Evolutionary conservation across 1,140 invertebrate species (phyloP), one percentile per base, ranked within the genome.

Genomic region (Cotesia glomerata): DNA sequence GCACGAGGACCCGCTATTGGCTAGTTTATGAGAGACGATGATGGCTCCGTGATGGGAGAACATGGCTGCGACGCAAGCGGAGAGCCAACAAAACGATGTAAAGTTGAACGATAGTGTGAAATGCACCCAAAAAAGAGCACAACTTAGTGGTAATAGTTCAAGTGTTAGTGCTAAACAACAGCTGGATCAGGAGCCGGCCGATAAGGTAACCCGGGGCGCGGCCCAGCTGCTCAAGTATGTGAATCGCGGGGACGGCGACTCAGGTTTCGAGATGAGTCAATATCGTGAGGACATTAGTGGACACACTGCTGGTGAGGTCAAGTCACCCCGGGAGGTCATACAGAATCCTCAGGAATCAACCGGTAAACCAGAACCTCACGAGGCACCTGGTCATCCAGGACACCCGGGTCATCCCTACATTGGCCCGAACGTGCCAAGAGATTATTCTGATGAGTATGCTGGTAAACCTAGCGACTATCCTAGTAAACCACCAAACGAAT

Each of bases 11-110:
- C 80, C 72, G 78, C 80, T 78, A 84, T 81, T 83, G 81, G 80
- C 77, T 75, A 80, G 77, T 79, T 79, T 77, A 79, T 69, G 77
- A 80, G 77, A 81, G 64, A 67, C 80, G 76, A 80, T 76, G 79
- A 84, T 84, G 81, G 82, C 79, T 81, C 80, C 82, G 81, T 83
- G 77, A 82, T 79, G 80, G 76, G 79, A 83, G 74, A 88, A 88
- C 85, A 89, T 89, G 88, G 88, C 88, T 88, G 87, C 88, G 84
- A 89, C 88, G 85, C 88, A 88, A 88, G 87, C 88, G 84, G 88
- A 89, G 86, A 88, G 85, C 84, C 88, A 89, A 85, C 88, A 88
- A 86, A 88, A 88, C 85, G 88, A 89, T 86, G 86, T 88, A 82
- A 89, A 88, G 82, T 81, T 81, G 76, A 84, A 84, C 80, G 87